Conservation (phyloP, 35 echinoderm and acorn worm species). For the Strongylocentrotus purpuratus region DNA sequence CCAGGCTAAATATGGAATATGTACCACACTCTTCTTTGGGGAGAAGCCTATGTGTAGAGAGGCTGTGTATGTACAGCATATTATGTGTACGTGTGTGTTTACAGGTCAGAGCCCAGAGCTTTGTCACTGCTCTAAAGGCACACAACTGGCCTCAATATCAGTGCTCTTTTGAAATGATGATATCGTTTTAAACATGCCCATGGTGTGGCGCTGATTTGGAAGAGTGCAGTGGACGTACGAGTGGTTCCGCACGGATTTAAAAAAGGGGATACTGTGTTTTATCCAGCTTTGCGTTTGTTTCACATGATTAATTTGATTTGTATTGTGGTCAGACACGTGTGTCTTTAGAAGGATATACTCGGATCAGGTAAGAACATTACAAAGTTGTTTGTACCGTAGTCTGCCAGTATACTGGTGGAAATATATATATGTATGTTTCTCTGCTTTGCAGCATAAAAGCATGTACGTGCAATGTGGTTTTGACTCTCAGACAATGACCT, state of each 20-base stretch:
- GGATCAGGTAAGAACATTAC: neutral
- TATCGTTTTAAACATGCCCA: neutral
- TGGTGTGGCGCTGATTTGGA: neutral
- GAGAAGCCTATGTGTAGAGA: neutral
- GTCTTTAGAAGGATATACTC: neutral
- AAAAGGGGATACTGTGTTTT: neutral
- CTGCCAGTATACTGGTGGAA: neutral
- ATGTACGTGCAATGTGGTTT: neutral
- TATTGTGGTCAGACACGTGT: constrained; percentile 1
- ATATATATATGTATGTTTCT: neutral
- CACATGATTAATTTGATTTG: constrained; percentile 2
- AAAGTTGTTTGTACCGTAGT: neutral
- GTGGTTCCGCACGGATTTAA: neutral
- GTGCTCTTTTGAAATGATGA: neutral
- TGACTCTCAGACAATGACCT: neutral
- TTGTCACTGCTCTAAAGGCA: neutral
- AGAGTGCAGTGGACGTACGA: neutral
- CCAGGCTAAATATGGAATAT: constrained; percentile 9
- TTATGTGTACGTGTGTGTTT: constrained; percentile 12
- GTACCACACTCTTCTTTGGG: neutral
- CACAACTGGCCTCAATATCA: neutral
- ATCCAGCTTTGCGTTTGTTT: neutral
- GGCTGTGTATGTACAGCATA: neutral
- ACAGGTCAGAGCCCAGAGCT: neutral
- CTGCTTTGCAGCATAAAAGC: neutral